These are phyloP conservation scores for Sesia bembeciformis DNA, from an alignment of 2,888 invertebrate species.

Conservation along the genomic window DNA sequence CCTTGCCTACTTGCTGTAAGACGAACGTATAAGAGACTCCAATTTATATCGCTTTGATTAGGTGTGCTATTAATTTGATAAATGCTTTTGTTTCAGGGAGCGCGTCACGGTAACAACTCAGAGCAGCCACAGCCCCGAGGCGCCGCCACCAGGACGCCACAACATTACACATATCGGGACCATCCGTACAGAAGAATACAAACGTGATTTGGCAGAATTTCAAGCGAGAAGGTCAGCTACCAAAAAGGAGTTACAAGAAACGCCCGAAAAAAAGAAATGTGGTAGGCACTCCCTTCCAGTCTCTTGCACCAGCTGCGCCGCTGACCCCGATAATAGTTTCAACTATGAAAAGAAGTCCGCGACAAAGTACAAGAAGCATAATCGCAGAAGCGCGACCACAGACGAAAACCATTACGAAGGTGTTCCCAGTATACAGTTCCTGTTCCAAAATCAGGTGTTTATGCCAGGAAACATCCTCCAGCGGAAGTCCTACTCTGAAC, in stretches of 20 bases:
- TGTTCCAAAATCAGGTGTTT: constrained; percentile 67
- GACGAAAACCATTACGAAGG: constrained; percentile 33
- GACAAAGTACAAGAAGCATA: constrained; percentile 53
- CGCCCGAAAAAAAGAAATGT: constrained; percentile 53
- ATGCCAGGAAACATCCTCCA: constrained; percentile 55
- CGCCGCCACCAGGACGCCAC: constrained; percentile 8
- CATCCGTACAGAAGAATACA: constrained; percentile 65
- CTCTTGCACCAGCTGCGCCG: constrained; percentile 53
- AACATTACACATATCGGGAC: constrained; percentile 40
- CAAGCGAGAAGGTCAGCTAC: constrained; percentile 55
- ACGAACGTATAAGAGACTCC: no score
- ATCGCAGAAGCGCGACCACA: constrained; percentile 38
- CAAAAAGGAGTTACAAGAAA: constrained; percentile 33
- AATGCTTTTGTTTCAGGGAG: constrained; percentile 31
- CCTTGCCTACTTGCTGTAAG: no score
- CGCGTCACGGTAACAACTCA: constrained; percentile 56
- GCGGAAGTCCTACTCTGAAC: constrained; percentile 39
- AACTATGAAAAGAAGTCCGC: constrained; percentile 63
- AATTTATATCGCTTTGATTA: no score
- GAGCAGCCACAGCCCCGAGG: constrained; percentile 4
- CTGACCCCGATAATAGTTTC: constrained; percentile 52
- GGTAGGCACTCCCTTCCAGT: constrained; percentile 55
- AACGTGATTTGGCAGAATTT: constrained; percentile 62
- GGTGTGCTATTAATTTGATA: no score
- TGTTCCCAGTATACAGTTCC: constrained; percentile 60